Percentiles rank a stretch among this genome's conserved stretches.
phyloP scores from a whole-genome alignment of 1,140 invertebrate species.

The Tetramorium simillimum region DNA sequence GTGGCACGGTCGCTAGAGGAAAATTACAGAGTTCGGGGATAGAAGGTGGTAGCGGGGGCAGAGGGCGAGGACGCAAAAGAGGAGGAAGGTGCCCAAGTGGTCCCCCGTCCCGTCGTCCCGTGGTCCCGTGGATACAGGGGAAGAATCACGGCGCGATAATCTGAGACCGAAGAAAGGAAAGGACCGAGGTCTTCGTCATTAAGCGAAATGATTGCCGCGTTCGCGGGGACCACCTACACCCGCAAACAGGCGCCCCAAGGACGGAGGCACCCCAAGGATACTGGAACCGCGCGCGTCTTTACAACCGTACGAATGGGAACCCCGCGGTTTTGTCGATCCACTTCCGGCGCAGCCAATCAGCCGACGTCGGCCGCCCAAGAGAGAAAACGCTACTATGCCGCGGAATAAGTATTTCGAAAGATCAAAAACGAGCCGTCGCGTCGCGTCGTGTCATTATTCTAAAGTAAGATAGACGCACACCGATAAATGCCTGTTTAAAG shows the following conservation, averaged over 20 bases:
- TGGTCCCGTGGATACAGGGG: conserved; percentile 56
- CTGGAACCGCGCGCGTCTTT: conserved; percentile 60
- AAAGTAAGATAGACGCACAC: background rate
- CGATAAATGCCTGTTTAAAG: background rate
- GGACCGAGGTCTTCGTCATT: conserved; percentile 76
- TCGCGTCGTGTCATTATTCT: conserved; percentile 26
- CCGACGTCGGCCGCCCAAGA: background rate
- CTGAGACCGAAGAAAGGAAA: conserved; percentile 66
- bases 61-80: conserved; percentile 65
- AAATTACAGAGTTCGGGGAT: conserved; percentile 78
- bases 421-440: conserved; percentile 35
- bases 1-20: conserved; percentile 77
- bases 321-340: conserved; percentile 58
- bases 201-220: conserved; percentile 79
- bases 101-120: too few relatives aligned
- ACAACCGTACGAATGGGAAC: conserved; percentile 54
- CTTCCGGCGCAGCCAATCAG: conserved; percentile 70
- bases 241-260: conserved; percentile 52
- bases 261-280: conserved; percentile 56
- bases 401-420: background rate
- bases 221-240: conserved; percentile 78
- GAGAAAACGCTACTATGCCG: background rate
- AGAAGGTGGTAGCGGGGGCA: conserved; percentile 62
- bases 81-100: conserved; percentile 67
- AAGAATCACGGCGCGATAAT: conserved; percentile 72